Evolutionary conservation across 2,888 invertebrate genomes (phyloP).

Genomic region (Drosophila mimetica): DNA sequence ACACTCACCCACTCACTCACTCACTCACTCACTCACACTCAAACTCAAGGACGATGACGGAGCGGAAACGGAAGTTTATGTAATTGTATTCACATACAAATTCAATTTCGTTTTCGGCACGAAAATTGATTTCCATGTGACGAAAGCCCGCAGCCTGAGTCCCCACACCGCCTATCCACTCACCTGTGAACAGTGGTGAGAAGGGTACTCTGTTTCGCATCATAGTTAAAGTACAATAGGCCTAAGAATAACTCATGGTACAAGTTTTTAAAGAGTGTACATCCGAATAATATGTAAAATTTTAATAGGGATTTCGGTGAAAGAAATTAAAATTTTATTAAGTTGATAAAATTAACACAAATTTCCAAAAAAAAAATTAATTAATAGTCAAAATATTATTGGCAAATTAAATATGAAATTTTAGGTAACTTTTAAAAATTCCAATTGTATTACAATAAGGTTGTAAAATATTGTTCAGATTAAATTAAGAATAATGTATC

Average conservation of each 20-base stretch:
- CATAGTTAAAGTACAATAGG: not conserved
- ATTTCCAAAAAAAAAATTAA: too few species aligned
- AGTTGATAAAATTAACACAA: too few species aligned
- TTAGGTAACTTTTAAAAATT: too few species aligned
- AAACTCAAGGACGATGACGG: conserved; percentile 28
- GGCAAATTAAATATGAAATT: too few species aligned
- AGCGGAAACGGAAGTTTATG: conserved; percentile 73
- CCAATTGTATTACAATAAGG: too few species aligned
- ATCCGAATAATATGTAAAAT: too few species aligned
- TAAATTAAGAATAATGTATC: too few species aligned
- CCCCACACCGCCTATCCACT: conserved; percentile 9
- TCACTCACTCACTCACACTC: not conserved
- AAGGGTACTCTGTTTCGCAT: not conserved
- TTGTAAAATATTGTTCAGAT: too few species aligned
- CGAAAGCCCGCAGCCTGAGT: conserved; percentile 41
- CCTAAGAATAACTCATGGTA: not conserved
- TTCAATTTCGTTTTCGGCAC: conserved; percentile 72
- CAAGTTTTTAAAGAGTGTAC: not conserved
- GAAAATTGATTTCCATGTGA: conserved; percentile 74
- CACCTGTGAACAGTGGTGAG: conserved; percentile 11
- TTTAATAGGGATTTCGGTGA: too few species aligned
- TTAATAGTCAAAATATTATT: too few species aligned
- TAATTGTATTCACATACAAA: conserved; percentile 80
- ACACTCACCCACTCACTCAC: not conserved
- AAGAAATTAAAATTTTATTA: too few species aligned